phyloP scores from a whole-genome alignment of 2,888 invertebrate species.

The Andrena dorsata region DNA sequence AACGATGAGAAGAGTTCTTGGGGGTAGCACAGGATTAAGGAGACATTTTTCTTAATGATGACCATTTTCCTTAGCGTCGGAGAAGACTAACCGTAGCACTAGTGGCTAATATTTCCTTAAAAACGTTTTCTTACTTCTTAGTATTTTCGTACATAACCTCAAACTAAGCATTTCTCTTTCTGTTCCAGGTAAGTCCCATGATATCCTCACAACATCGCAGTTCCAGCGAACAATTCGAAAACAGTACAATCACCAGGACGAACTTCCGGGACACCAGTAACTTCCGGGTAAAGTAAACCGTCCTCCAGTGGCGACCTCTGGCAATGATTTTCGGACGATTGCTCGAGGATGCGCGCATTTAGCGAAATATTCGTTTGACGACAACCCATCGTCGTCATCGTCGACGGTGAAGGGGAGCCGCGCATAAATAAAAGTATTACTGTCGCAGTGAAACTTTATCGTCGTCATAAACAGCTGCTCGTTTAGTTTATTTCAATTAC shows the following conservation, averaged over 20 bases:
- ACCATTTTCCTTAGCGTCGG: neutral
- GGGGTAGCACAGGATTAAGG: neutral
- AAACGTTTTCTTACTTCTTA: neutral
- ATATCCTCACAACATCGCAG: neutral
- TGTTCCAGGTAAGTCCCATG: conserved; percentile 64
- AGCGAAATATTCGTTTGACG: conserved; percentile 52
- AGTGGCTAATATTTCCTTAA: neutral
- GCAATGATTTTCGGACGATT: conserved; percentile 14
- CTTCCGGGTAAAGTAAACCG: conserved; percentile 17
- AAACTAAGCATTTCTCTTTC: conserved; percentile 14
- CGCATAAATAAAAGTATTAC: conserved; percentile 66
- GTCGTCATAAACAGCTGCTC: conserved; percentile 51
- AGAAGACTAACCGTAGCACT: neutral
- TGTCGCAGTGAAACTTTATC: conserved; percentile 65
- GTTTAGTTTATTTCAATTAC: conserved; percentile 68
- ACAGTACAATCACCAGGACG: neutral
- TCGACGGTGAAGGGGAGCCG: neutral
- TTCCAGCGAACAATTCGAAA: neutral
- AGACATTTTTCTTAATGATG: conserved; percentile 18
- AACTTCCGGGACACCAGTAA: neutral
- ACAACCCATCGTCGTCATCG: conserved; percentile 6
- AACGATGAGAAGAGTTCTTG: conserved; percentile 4
- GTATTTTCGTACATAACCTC: neutral
- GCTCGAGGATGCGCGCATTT: conserved; percentile 43
- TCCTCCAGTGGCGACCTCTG: neutral